Evolutionary conservation across 2,888 invertebrate genomes (phyloP).

Genomic region (Tenthredo livida): DNA sequence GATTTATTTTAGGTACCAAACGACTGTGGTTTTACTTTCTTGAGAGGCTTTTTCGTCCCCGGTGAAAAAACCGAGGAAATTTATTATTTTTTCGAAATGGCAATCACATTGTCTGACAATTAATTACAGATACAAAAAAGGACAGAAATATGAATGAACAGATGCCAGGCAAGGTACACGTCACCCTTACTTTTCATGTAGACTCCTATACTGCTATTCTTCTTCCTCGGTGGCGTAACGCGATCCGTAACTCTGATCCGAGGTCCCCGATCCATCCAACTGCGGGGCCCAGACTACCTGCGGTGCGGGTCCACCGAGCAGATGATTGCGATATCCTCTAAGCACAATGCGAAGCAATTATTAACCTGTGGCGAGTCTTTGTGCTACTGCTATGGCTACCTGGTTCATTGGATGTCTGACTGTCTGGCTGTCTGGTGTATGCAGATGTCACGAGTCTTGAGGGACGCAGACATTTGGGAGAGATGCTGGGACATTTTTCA

Average conservation of each 20-base stretch:
- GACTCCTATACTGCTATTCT: slow-evolving; percentile 33
- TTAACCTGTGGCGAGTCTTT: slow-evolving; percentile 68
- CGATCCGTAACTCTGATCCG: slow-evolving; percentile 37
- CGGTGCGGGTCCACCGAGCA: slow-evolving; percentile 59
- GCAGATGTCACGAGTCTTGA: slow-evolving; percentile 62
- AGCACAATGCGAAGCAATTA: slow-evolving; percentile 71
- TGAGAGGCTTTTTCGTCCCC: background rate
- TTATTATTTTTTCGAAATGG: background rate
- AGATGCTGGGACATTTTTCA: slow-evolving; percentile 66
- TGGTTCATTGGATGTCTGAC: slow-evolving; percentile 55
- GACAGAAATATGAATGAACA: slow-evolving; percentile 8
- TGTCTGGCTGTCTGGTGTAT: slow-evolving; percentile 61
- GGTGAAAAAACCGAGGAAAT: background rate
- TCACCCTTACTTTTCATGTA: background rate
- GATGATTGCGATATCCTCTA: slow-evolving; percentile 70
- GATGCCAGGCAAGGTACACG: background rate
- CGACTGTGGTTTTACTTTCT: background rate
- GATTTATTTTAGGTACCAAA: slow-evolving; percentile 19
- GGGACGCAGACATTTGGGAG: slow-evolving; percentile 47
- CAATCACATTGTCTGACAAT: slow-evolving; percentile 1
- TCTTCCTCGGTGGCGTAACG: slow-evolving; percentile 40
- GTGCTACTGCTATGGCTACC: slow-evolving; percentile 44
- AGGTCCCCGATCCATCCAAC: slow-evolving; percentile 31
- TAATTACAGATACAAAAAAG: slow-evolving; percentile 22
- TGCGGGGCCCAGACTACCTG: slow-evolving; percentile 54